Evolutionary conservation across 2,797 vertebrate species (phyloP), one percentile per base, ranked within the genome.

Genomic region (Hydrophis major): DNA sequence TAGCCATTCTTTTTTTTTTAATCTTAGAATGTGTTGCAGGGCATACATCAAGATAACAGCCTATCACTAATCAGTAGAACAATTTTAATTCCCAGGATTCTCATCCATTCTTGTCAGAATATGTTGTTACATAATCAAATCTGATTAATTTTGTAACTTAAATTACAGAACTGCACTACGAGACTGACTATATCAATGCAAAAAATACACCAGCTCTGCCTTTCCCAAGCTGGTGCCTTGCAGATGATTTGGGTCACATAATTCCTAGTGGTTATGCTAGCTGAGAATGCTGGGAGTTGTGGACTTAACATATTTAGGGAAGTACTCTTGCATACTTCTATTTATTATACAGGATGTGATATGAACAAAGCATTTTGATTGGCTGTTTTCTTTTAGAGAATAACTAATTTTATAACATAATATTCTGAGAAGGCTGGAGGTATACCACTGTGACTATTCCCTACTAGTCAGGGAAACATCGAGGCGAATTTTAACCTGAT

Each of bases 401-500:
- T 47, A 32, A 83, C 28, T 10, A 83, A 20, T n/a, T 8, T 37
- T 11, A 42, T 11, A 42, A 57, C 4, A 18, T 12, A 93, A 37
- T 3, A 91, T 53, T 20, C n/a, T 22, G 37, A 42, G 56, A 89
- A 61, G 22, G 59, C 27, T 90, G 25, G 13, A 37, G 13, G 32
- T 74, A 88, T 13, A 53, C 18, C 8, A 61, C 42, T 14, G 2
- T 2, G n/a, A 20, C 69, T 94, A 90, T 12, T 25, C 25, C 20
- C 16, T 1, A 50, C 42, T 91, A 74, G 57, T 32, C 50, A 93
- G 59, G 8, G 56, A 55, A 95, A 93, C 86, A 88, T 89, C 78
- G 66, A 66, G 92, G 28, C 22, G 74, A 60, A 14, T 2, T 0
- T 1, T 92, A 4, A 4, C 47, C 57, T 92, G 94, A 95, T 90